Base-by-base conservation (phyloP, 1,140 invertebrate species). In the Pomacea maculata region DNA sequence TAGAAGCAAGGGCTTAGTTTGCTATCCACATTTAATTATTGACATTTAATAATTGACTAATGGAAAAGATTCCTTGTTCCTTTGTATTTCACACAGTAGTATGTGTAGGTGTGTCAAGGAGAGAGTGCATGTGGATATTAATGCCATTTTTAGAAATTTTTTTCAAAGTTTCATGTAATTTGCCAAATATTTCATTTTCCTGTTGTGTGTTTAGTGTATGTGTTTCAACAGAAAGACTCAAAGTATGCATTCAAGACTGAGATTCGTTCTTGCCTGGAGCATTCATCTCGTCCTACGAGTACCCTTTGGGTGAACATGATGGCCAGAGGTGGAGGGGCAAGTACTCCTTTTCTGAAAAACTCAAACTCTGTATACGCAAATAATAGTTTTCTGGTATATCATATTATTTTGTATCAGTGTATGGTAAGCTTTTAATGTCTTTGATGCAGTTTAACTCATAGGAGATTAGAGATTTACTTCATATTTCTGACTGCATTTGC, bases 291-390 rank as follows among this genome's bases (percentile, higher is more conserved):
- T 79, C 98, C 98, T 0, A 98, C 98, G 1, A 98, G 97, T 54
- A 99, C 98, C 15, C 91, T 99, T 10, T 99, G 97, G 97, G 97
- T 99, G 0, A 99, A 99, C 91, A 99, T 99, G 97, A 96, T 99
- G 95, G 97, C 98, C 21, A 94, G 97, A 89, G 97, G 97, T 87
- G 97, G 97, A 54, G 93, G 93, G 84, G 93, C 93, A 89, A 91
- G 90, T 82, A 25, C 6, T 11, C 19, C 67, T 9, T 54, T 63
- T 74, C 52, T 25, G 25, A 55, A 55, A 45, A 17, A 19, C 19
- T 55, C 0, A 45, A 52, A 8, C 15, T 52, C 3, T 55, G 15
- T 19, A 12, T 19, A 14, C 0, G n/a, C n/a, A 61, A 61, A 61
- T 61, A 61, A 61, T 61, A 61, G 57, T 17, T 61, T 61, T 4